Evolutionary conservation across 2,797 vertebrate species (phyloP).

Genomic region (Linurgus olivaceus): DNA sequence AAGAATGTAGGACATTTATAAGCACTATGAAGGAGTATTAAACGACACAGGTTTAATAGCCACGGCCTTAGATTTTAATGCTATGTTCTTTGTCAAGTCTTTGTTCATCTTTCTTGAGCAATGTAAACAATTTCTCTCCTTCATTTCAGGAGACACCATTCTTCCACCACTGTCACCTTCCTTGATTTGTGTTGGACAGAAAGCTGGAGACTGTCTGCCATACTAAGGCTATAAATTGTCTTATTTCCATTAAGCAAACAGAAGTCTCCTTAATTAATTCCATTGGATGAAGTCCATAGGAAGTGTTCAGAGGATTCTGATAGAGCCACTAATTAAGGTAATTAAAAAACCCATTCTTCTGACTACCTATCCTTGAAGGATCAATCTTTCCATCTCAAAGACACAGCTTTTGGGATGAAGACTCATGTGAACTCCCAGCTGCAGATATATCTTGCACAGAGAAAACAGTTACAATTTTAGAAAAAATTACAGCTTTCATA

Average conservation of each 20-base stretch:
- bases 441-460: background rate
- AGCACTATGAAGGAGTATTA: background rate
- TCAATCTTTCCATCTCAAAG: background rate
- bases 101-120: background rate
- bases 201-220: background rate
- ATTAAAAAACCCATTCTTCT: fast-evolving
- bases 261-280: conserved; percentile 14
- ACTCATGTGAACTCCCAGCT: background rate
- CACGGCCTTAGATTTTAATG: background rate
- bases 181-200: background rate
- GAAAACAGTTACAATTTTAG: background rate
- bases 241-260: conserved; percentile 20
- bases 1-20: background rate
- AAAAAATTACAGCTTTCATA: background rate
- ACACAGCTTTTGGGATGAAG: background rate
- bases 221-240: background rate
- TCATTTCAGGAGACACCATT: background rate
- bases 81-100: background rate
- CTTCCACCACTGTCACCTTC: background rate
- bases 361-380: background rate
- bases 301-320: background rate
- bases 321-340: background rate
- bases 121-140: background rate
- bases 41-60: background rate
- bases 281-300: background rate